Conservation (phyloP, 30 jellyfish, hydroid and myxozoan genomes). For the Aurelia aurita complex sp. Pacific region DNA sequence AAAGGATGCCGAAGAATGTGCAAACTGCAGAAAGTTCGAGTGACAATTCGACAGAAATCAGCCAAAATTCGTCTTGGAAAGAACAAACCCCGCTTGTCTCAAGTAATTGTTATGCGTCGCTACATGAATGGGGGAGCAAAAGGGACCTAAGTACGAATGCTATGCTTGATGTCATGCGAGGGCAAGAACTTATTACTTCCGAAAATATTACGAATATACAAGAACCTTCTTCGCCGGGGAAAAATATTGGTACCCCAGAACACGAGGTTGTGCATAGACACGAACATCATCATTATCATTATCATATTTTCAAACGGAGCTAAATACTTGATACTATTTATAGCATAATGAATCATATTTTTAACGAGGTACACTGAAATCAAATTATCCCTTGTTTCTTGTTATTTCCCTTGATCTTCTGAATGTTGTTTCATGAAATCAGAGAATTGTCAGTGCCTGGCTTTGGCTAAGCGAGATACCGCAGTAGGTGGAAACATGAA, state of each 20-base stretch:
- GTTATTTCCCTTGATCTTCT: no score
- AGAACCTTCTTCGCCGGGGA: conserved; percentile 26
- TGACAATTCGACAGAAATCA: conserved; percentile 13
- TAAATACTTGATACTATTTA: conserved; percentile 25
- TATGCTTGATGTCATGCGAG: conserved; percentile 26
- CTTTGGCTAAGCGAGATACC: no score
- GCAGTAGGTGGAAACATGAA: no score
- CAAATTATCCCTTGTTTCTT: no score
- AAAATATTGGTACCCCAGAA: conserved; percentile 21
- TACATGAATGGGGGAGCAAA: conserved; percentile 30
- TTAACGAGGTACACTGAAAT: no score
- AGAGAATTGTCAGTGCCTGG: no score
- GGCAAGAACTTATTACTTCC: neutral
- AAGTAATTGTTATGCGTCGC: neutral
- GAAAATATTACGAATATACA: neutral
- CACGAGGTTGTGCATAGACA: conserved; percentile 44
- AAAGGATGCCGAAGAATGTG: neutral
- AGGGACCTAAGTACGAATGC: conserved; percentile 22
- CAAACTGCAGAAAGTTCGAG: conserved; percentile 12
- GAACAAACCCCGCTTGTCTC: conserved; percentile 22
- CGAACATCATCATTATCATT: conserved; percentile 71
- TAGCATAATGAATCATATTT: conserved; percentile 31
- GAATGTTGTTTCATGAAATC: no score
- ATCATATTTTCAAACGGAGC: conserved; percentile 55
- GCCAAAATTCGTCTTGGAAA: conserved; percentile 39